Base-by-base conservation (phyloP, 2,888 invertebrate genomes). In the Metopia argyrocephala region DNA sequence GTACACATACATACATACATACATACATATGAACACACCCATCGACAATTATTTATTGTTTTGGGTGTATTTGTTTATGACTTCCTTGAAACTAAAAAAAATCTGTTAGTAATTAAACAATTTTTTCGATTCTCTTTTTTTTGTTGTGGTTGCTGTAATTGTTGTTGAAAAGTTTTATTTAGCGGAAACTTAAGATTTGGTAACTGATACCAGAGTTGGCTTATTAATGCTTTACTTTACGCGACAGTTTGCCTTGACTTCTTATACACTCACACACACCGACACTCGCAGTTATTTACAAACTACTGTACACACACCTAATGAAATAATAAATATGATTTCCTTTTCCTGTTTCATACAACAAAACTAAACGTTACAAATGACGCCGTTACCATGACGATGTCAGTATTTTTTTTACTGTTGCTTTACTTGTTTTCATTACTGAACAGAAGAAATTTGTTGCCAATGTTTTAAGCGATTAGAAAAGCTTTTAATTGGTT, bases 401-500 rank as follows among this genome's bases (percentile, higher is more conserved):
- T 15, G 7, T 3, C 28, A 28, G 15, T 28, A 48, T 48, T 25
- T 4, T 46, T 38, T 27, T 56, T 25, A 2, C 23, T 45, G 21
- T 38, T 56, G n/a, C 31, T 65, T 23, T 61, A 4, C 21, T 7
- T 23, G 48, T 31, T 31, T 20, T 31, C 31, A 50, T 25, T 15
- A 12, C n/a, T 38, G 15, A 15, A 15, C 31, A 12, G 0, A 12
- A 3, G 1, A 38, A 57, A 2, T 75, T 52, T 15, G 2, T 6
- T 74, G 66, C 66, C 52, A 75, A 66, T 59, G 38, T 59, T 50
- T 56, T 5, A 21, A 31, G 15, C 20, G 38, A 15, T 56, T 4
- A 18, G 5, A 12, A 46, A 59, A 66, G 59, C 9, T 59, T 59
- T 61, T 59, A 66, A 57, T 74, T 57, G 25, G 31, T 65, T 57